Evolutionary conservation across 2,888 invertebrate genomes (phyloP).

Genomic region (Drosophila hamatofila): DNA sequence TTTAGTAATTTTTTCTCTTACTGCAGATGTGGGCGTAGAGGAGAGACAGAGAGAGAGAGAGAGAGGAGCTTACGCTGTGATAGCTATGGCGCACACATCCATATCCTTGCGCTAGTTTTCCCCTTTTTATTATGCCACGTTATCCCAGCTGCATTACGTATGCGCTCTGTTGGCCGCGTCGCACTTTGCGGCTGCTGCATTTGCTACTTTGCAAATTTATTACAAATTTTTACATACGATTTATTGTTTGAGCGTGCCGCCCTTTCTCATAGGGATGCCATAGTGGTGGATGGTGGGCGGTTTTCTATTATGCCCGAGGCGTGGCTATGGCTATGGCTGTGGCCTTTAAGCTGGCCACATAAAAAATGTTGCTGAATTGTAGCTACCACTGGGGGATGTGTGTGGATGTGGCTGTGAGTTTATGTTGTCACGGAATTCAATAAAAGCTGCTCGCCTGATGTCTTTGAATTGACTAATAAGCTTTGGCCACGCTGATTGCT

Average conservation of each 20-base stretch:
- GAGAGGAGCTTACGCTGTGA: constrained; percentile 13
- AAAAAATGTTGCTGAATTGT: constrained; percentile 37
- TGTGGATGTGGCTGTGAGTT: background rate
- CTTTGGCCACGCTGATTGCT: constrained; percentile 59
- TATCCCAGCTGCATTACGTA: constrained; percentile 70
- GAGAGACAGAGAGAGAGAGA: background rate
- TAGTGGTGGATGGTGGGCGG: constrained; percentile 12
- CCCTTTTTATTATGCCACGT: constrained; percentile 71
- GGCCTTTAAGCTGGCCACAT: constrained; percentile 45
- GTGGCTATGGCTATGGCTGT: constrained; percentile 32
- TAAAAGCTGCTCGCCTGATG: constrained; percentile 52
- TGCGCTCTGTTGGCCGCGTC: constrained; percentile 64
- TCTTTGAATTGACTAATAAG: constrained; percentile 72
- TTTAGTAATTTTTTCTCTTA: constrained; percentile 45
- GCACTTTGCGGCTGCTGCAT: constrained; percentile 65
- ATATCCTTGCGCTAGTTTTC: constrained; percentile 66
- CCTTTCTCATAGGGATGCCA: constrained; percentile 11
- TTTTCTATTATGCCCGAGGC: constrained; percentile 58
- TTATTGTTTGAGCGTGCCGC: constrained; percentile 72
- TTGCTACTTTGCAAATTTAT: constrained; percentile 76
- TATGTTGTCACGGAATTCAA: constrained; percentile 61
- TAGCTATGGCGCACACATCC: constrained; percentile 25
- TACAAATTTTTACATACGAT: constrained; percentile 80
- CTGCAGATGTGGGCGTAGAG: background rate
- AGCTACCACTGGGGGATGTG: background rate